phyloP scores from a whole-genome alignment of 2,888 invertebrate genomes.

The Furcula furcula region DNA sequence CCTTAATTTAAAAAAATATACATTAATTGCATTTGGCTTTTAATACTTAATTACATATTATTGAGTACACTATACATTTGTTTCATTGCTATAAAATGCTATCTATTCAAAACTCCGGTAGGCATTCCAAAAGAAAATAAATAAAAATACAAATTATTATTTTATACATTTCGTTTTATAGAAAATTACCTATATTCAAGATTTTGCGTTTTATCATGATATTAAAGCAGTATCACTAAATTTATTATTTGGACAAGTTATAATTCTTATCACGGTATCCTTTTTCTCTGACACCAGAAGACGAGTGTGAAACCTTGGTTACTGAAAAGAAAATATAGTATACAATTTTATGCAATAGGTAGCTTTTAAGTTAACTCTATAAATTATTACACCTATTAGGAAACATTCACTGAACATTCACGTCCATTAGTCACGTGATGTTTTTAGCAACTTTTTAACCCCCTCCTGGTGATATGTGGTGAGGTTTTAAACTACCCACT shows the following conservation, averaged over 20 bases:
- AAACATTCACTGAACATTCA: too few species aligned
- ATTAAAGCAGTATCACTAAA: constrained; percentile 82
- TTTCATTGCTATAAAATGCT: constrained; percentile 82
- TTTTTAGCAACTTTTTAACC: too few species aligned
- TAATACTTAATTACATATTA: constrained; percentile 81
- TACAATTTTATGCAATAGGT: too few species aligned
- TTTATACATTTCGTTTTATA: constrained; percentile 72
- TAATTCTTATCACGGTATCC: constrained; percentile 67
- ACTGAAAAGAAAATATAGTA: constrained; percentile 59
- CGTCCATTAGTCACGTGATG: too few species aligned
- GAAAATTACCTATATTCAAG: constrained; percentile 79
- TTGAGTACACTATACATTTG: constrained; percentile 81
- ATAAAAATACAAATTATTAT: constrained; percentile 72
- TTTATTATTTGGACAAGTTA: constrained; percentile 78
- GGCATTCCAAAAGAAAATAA: constrained; percentile 77
- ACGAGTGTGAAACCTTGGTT: constrained; percentile 56
- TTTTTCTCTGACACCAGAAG: constrained; percentile 48
- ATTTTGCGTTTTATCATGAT: constrained; percentile 78
- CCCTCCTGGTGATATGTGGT: too few species aligned
- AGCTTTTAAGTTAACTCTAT: too few species aligned
- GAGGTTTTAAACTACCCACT: too few species aligned
- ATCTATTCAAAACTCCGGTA: constrained; percentile 80
- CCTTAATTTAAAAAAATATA: constrained; percentile 41
- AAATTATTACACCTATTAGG: too few species aligned
- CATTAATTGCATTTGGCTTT: constrained; percentile 74